Conservation (phyloP, 2,797 vertebrate genomes). For the Leptatherina wallacei region DNA sequence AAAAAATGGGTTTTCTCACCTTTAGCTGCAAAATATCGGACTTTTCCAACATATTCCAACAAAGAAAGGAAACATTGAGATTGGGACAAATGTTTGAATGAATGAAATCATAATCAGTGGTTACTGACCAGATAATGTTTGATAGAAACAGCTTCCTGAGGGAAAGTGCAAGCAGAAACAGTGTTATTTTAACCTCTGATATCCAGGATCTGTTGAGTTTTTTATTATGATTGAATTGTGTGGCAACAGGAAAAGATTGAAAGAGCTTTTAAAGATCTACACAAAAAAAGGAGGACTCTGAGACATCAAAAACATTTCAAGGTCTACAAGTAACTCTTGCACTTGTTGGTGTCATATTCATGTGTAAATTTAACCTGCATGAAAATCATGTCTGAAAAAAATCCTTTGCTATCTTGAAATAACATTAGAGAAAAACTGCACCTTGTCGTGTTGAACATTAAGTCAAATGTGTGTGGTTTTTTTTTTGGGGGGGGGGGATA, state of each 20-base stretch:
- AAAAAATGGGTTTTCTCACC: slow-evolving; percentile 34
- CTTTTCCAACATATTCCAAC: background rate
- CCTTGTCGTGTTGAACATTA: too few relatives aligned
- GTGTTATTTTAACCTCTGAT: background rate
- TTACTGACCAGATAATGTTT: background rate
- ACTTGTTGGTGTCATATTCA: too few relatives aligned
- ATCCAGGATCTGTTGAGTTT: background rate
- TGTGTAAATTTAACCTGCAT: too few relatives aligned
- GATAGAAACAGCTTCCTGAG: background rate
- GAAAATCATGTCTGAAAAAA: too few relatives aligned
- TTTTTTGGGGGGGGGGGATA: too few relatives aligned
- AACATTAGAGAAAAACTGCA: too few relatives aligned
- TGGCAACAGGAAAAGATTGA: background rate
- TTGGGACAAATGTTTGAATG: background rate
- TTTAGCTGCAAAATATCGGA: slow-evolving; percentile 7
- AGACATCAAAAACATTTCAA: too few relatives aligned
- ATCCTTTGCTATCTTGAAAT: too few relatives aligned
- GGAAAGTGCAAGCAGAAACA: background rate
- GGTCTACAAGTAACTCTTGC: too few relatives aligned
- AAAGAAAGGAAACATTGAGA: background rate
- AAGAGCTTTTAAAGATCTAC: background rate
- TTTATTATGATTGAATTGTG: background rate
- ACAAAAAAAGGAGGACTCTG: background rate
- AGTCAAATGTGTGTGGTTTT: too few relatives aligned
- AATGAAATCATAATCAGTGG: background rate